Conservation (phyloP, 2,113 vertebrate genomes). For the Perca flavescens region DNA sequence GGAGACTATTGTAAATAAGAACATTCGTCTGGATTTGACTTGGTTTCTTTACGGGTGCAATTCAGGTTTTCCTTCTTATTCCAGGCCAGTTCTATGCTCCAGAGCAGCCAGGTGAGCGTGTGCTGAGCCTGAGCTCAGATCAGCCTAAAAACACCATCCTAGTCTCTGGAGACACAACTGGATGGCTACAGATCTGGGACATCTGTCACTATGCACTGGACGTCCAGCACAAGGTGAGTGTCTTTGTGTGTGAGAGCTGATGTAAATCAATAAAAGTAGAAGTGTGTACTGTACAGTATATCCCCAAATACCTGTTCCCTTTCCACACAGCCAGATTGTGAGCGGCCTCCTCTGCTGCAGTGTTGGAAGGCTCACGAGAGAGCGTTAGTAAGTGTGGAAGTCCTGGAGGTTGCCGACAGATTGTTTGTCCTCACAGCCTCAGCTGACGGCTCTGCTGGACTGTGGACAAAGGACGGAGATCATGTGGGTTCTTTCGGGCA, state of each 20-base stretch:
- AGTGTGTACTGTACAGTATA: not conserved
- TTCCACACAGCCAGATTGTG: slow-evolving; percentile 33
- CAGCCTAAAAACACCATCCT: slow-evolving; percentile 72
- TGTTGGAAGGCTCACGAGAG: slow-evolving; percentile 68
- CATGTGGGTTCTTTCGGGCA: slow-evolving; percentile 73
- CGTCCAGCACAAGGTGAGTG: slow-evolving; percentile 44
- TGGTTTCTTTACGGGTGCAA: not conserved
- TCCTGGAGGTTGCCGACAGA: slow-evolving; percentile 53
- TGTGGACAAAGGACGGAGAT: slow-evolving; percentile 67
- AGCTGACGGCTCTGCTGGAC: slow-evolving; percentile 60
- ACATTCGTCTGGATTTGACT: not conserved
- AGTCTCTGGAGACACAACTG: slow-evolving; percentile 76
- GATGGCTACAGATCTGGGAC: slow-evolving; percentile 76
- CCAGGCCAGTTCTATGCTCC: slow-evolving; percentile 74
- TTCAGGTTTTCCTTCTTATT: not conserved
- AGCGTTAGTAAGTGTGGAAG: slow-evolving; percentile 51
- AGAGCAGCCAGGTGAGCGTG: slow-evolving; percentile 38
- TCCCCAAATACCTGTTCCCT: not conserved
- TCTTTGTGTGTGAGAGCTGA: slow-evolving; percentile 5
- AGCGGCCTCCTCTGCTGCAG: slow-evolving; percentile 58
- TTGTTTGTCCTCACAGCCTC: slow-evolving; percentile 66
- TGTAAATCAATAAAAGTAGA: not conserved
- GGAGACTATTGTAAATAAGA: not conserved
- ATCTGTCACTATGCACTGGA: slow-evolving; percentile 66
- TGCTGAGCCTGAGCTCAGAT: slow-evolving; percentile 72